These are phyloP conservation scores for Indri indri DNA, from an alignment of 2,113 vertebrate species.

Conservation along the genomic window DNA sequence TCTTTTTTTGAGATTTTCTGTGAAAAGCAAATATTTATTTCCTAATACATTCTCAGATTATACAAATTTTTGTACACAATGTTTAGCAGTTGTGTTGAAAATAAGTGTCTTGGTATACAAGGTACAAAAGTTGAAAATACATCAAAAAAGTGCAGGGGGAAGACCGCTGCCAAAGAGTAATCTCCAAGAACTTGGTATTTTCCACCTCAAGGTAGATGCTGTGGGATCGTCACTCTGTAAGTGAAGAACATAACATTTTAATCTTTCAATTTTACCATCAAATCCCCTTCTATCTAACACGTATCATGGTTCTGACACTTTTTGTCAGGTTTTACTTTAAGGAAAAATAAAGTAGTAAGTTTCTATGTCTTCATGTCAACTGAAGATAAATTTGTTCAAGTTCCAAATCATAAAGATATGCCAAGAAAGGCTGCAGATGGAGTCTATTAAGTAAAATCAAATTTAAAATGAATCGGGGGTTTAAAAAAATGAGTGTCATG, in stretches of 20 bases:
- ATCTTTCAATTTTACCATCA: not conserved
- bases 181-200: conserved; percentile 93
- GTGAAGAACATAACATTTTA: conserved; percentile 36
- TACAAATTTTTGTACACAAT: not conserved
- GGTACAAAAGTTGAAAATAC: not conserved
- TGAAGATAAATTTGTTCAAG: conserved; percentile 12
- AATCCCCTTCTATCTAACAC: not conserved
- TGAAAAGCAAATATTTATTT: conserved; percentile 1
- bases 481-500: not conserved
- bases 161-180: conserved; percentile 94
- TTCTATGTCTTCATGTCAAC: not conserved
- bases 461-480: not conserved
- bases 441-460: not conserved
- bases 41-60: not conserved
- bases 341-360: conserved; percentile 32
- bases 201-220: conserved; percentile 86
- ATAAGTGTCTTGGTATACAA: not conserved
- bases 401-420: conserved; percentile 20
- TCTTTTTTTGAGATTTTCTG: not conserved
- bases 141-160: conserved; percentile 93
- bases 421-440: not conserved
- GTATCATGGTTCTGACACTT: not conserved
- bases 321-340: not conserved
- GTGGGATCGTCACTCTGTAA: conserved; percentile 72
- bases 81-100: not conserved